Conservation (phyloP, 2,888 invertebrate genomes). For the Sphaeridia pumilis region DNA sequence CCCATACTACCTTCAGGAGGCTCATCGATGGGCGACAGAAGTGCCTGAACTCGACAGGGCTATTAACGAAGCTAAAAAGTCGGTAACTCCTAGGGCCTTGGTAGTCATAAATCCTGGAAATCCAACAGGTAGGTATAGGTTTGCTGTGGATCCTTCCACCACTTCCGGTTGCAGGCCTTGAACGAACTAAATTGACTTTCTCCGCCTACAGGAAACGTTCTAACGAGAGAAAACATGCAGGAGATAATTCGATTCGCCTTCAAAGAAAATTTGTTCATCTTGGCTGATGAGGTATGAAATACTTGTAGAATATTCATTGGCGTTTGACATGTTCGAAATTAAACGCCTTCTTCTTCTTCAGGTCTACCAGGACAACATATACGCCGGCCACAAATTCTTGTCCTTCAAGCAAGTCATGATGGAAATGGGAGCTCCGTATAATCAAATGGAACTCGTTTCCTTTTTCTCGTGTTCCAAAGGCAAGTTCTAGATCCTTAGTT, state of each 20-base stretch:
- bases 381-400: conserved; percentile 73
- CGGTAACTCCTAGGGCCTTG: conserved; percentile 66
- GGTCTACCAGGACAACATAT: conserved; percentile 92
- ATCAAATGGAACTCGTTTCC: conserved; percentile 73
- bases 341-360: conserved; percentile 37
- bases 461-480: conserved; percentile 96
- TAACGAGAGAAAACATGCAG: conserved; percentile 78
- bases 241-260: conserved; percentile 84
- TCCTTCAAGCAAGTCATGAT: conserved; percentile 89
- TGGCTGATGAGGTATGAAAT: conserved; percentile 73
- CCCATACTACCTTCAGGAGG: conserved; percentile 85
- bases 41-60: conserved; percentile 66
- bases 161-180: background rate
- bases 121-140: conserved; percentile 78
- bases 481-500: no score
- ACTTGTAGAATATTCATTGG: background rate
- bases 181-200: background rate
- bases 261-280: conserved; percentile 65
- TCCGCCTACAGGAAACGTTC: conserved; percentile 49
- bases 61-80: conserved; percentile 48
- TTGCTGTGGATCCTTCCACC: no score
- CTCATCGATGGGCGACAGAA: conserved; percentile 71
- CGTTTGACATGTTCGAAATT: background rate
- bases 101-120: conserved; percentile 98
- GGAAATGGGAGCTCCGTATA: conserved; percentile 84